Evolutionary conservation across 1,140 invertebrate species (phyloP).

Genomic region (Pseudobourletiella spinata): DNA sequence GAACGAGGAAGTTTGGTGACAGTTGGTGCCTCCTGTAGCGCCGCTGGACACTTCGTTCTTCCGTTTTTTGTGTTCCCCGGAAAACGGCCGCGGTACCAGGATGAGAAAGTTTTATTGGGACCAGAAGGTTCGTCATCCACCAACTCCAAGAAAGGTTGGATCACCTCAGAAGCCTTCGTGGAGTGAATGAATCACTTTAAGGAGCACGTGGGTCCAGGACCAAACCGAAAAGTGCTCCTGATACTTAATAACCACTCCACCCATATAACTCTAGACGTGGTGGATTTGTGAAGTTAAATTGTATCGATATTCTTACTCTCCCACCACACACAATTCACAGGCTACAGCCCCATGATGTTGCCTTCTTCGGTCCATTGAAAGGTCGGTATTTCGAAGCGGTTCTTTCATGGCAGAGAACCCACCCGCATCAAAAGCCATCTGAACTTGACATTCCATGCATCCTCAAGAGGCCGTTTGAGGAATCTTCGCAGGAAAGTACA

Average conservation of each 20-base stretch:
- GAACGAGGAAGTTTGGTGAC: too few relatives aligned
- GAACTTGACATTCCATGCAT: not conserved
- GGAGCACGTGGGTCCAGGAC: too few relatives aligned
- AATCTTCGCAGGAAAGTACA: not conserved
- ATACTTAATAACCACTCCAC: not conserved
- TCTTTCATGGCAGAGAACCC: not conserved
- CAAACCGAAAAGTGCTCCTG: not conserved
- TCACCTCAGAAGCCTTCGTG: too few relatives aligned
- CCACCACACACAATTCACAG: not conserved
- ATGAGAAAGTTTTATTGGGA: too few relatives aligned
- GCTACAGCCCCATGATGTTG: not conserved
- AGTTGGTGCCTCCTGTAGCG: too few relatives aligned
- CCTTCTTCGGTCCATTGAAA: not conserved
- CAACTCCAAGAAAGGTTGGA: too few relatives aligned
- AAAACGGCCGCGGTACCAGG: too few relatives aligned
- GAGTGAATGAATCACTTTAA: too few relatives aligned
- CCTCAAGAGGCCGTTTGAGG: not conserved
- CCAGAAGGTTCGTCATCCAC: too few relatives aligned
- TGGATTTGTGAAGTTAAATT: slow-evolving; percentile 38
- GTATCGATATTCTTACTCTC: slow-evolving; percentile 39
- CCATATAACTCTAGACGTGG: not conserved
- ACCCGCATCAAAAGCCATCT: not conserved
- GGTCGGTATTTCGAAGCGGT: not conserved
- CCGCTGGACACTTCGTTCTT: too few relatives aligned
- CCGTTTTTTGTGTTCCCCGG: too few relatives aligned